phyloP scores from a whole-genome alignment of 2,888 invertebrate species.

The Octonoba sinensis region DNA sequence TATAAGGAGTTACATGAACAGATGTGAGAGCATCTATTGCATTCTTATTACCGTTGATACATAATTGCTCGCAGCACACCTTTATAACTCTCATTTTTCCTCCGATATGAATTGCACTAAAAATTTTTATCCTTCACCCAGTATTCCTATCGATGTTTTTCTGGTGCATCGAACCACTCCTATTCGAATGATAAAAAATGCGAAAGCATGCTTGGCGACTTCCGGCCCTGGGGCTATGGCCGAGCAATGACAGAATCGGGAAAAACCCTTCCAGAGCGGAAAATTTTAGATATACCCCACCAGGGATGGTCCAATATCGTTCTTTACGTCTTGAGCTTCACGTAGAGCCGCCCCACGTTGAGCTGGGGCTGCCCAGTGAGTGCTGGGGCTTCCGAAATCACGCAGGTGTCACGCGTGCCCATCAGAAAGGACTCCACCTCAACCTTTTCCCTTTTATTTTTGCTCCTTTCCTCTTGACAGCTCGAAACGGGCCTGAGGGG shows the following conservation, averaged over 20 bases:
- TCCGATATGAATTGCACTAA: too few species aligned
- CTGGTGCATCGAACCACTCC: too few species aligned
- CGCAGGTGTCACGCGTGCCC: constrained; percentile 54
- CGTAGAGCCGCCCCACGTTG: not conserved
- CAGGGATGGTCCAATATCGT: not conserved
- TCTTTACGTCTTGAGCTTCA: constrained; percentile 16
- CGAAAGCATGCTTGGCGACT: constrained; percentile 15
- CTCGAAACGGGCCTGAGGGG: constrained; percentile 24
- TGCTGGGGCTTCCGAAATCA: constrained; percentile 2
- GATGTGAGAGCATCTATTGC: too few species aligned
- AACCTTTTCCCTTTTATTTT: constrained; percentile 33
- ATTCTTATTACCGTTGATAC: too few species aligned
- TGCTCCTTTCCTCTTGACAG: constrained; percentile 16
- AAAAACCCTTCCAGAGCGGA: constrained; percentile 13
- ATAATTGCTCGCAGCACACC: too few species aligned
- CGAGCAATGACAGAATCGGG: not conserved
- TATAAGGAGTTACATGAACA: too few species aligned
- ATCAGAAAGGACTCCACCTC: constrained; percentile 46
- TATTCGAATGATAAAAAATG: too few species aligned
- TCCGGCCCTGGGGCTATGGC: constrained; percentile 49
- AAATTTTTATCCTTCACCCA: too few species aligned
- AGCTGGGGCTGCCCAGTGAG: not conserved
- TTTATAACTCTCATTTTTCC: too few species aligned
- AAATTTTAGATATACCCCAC: not conserved
- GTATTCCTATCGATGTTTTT: too few species aligned